Percentiles rank a stretch among this genome's conserved stretches.
phyloP scores from a whole-genome alignment of 1,140 invertebrate genomes.

The Diorhabda carinulata region DNA sequence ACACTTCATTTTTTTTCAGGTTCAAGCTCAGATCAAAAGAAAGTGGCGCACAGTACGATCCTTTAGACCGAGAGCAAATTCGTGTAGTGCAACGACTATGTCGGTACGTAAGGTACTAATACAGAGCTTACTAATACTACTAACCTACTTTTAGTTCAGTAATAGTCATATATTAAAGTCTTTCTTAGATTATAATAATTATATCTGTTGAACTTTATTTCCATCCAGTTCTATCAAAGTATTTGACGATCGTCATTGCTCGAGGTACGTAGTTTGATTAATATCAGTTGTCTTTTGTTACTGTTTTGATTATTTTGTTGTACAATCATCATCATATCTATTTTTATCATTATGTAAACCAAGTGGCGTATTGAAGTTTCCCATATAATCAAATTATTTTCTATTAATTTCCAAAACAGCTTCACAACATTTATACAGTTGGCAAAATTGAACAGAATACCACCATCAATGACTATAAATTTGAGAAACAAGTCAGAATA shows the following conservation, averaged over 20 bases:
- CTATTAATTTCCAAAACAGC: too few species aligned
- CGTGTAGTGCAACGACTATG: conserved; percentile 77
- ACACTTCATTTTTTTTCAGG: conserved; percentile 46
- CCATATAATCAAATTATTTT: too few species aligned
- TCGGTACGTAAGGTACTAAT: conserved; percentile 63
- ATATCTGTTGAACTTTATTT: conserved; percentile 3
- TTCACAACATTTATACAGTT: too few species aligned
- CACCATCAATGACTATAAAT: too few species aligned
- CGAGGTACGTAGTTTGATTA: neutral
- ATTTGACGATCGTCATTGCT: neutral
- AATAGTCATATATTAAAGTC: neutral
- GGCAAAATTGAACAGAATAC: too few species aligned
- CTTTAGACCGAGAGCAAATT: conserved; percentile 71
- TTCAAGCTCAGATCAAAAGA: conserved; percentile 74
- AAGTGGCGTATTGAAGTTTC: too few species aligned
- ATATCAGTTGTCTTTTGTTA: neutral
- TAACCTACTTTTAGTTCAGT: neutral
- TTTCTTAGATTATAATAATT: conserved; percentile 5
- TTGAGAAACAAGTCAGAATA: too few species aligned
- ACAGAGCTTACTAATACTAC: conserved; percentile 15
- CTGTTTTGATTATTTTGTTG: neutral
- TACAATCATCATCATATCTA: too few species aligned
- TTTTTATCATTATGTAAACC: too few species aligned
- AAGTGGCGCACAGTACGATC: conserved; percentile 67
- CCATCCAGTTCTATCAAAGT: neutral